These are phyloP conservation scores for Diarsia brunnea DNA, from an alignment of 2,888 invertebrate genomes.

Conservation along the genomic window DNA sequence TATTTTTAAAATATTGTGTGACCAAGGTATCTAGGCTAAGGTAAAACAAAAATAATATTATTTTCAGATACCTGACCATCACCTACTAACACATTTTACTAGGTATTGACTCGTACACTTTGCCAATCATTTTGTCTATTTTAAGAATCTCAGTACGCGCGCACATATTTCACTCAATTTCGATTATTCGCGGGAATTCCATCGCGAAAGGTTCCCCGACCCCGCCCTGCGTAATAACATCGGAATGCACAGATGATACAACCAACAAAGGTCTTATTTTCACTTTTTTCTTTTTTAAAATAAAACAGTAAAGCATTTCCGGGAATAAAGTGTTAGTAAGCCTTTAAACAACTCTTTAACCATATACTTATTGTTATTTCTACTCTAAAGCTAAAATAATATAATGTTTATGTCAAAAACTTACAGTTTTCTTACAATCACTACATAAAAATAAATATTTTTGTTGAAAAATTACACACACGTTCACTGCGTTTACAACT, in stretches of 20 bases:
- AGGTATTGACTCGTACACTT: slow-evolving; percentile 79
- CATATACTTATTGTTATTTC: slow-evolving; percentile 41
- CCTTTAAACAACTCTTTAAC: slow-evolving; percentile 27
- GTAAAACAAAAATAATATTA: slow-evolving; percentile 80
- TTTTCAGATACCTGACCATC: slow-evolving; percentile 85
- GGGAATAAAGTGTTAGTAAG: slow-evolving; percentile 71
- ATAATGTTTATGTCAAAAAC: slow-evolving; percentile 83
- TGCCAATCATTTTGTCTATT: slow-evolving; percentile 83
- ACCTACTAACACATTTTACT: slow-evolving; percentile 86
- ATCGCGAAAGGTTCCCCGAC: slow-evolving; percentile 75
- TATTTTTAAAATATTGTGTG: slow-evolving; percentile 66
- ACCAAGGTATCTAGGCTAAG: slow-evolving; percentile 82
- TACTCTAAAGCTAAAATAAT: slow-evolving; percentile 62
- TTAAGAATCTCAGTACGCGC: slow-evolving; percentile 77
- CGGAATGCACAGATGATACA: slow-evolving; percentile 88
- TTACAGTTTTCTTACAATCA: slow-evolving; percentile 83
- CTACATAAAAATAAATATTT: slow-evolving; percentile 85
- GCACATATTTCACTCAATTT: slow-evolving; percentile 66
- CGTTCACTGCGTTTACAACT: slow-evolving; percentile 87
- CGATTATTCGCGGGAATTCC: slow-evolving; percentile 77
- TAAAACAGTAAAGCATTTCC: slow-evolving; percentile 83
- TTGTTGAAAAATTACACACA: slow-evolving; percentile 81
- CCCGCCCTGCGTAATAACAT: slow-evolving; percentile 83
- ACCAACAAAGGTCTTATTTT: slow-evolving; percentile 84
- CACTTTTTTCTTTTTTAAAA: slow-evolving; percentile 80